These are phyloP conservation scores for Lutraria lutraria DNA, from an alignment of 2,888 invertebrate species.

Conservation along the genomic window DNA sequence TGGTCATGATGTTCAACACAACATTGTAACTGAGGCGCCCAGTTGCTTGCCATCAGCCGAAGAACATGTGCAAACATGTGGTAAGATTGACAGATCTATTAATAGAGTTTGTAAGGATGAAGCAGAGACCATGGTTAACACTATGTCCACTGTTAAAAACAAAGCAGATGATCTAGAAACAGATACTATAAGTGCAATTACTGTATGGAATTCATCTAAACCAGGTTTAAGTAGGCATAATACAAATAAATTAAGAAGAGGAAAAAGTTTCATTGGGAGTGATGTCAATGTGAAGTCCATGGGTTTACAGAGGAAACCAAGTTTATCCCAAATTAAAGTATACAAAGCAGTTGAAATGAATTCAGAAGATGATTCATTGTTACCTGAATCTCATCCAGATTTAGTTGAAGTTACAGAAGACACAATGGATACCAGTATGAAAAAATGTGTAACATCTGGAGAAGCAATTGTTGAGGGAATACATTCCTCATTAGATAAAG, in stretches of 20 bases:
- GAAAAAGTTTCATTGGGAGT: not conserved
- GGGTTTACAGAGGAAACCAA: slow-evolving; percentile 9
- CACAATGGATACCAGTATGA: not conserved
- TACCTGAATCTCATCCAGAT: not conserved
- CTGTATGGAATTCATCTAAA: not conserved
- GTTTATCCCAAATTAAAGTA: not conserved
- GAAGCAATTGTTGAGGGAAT: not conserved
- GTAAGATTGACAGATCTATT: not conserved
- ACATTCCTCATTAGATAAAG: not conserved
- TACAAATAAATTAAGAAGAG: not conserved
- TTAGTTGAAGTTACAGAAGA: not conserved
- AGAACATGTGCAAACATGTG: not conserved
- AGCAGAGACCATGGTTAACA: not conserved
- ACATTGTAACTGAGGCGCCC: not conserved
- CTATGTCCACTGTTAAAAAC: not conserved
- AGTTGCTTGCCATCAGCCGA: not conserved
- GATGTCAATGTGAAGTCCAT: not conserved
- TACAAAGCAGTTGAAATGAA: slow-evolving; percentile 12
- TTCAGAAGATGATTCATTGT: not conserved
- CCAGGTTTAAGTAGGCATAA: not conserved
- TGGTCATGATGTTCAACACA: not conserved
- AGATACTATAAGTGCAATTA: slow-evolving; percentile 3
- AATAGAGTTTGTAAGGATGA: not conserved
- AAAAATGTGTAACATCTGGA: not conserved
- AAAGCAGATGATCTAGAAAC: not conserved